These are phyloP conservation scores for Geophilus truncorum DNA, from an alignment of 2,888 invertebrate genomes.

Conservation along the genomic window DNA sequence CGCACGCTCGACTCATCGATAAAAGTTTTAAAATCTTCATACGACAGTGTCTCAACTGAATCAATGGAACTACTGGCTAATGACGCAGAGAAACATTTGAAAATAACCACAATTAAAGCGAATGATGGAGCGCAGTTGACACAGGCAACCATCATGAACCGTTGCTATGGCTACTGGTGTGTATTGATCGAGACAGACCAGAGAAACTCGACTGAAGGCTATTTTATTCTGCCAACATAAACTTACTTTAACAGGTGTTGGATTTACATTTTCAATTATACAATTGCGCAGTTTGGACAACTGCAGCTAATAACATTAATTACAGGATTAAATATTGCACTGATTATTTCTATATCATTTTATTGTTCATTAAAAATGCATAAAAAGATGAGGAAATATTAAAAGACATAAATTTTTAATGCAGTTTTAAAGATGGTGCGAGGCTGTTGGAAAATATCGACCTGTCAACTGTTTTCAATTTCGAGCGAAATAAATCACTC, in stretches of 20 bases:
- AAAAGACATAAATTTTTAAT: neutral
- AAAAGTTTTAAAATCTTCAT: neutral
- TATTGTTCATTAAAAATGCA: neutral
- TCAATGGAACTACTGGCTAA: neutral
- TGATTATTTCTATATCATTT: neutral
- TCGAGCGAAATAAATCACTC: neutral
- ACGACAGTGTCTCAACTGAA: neutral
- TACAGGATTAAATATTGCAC: neutral
- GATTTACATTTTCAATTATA: neutral
- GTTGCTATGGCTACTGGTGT: conserved; percentile 10
- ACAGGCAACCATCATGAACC: conserved; percentile 14
- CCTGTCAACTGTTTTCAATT: neutral
- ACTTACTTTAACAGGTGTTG: neutral
- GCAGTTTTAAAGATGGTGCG: neutral
- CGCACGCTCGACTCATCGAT: neutral
- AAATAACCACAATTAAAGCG: neutral
- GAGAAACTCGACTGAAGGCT: neutral
- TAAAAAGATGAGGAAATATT: neutral
- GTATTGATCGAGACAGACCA: neutral
- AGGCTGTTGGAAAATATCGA: neutral
- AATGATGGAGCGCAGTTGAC: conserved; percentile 5
- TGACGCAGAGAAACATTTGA: neutral
- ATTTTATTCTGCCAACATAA: neutral
- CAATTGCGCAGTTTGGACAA: neutral
- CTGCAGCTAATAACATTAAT: neutral